phyloP scores from a whole-genome alignment of 1,140 invertebrate genomes.

The Apis cerana region DNA sequence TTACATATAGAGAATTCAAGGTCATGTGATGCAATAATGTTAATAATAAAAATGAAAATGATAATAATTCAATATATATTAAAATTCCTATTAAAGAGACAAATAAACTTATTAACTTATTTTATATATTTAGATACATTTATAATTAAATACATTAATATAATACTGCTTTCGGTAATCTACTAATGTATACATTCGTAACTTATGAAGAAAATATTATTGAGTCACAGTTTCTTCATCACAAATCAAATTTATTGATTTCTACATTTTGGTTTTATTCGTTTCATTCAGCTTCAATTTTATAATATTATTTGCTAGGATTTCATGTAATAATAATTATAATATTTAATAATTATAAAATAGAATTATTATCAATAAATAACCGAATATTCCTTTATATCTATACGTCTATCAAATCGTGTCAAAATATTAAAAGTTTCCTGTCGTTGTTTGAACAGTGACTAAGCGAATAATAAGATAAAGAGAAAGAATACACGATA shows the following conservation, averaged over 20 bases:
- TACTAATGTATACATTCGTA: background rate
- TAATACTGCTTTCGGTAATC: background rate
- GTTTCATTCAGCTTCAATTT: background rate
- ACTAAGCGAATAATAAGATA: constrained; percentile 34
- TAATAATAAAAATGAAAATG: background rate
- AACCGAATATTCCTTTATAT: background rate
- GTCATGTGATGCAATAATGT: background rate
- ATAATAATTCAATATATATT: background rate
- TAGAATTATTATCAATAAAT: background rate
- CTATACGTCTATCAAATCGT: background rate
- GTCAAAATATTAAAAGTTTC: background rate
- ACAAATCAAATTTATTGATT: background rate
- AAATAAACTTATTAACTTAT: background rate
- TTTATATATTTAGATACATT: no score
- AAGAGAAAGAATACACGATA: background rate
- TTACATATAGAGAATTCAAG: background rate
- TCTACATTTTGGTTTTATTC: background rate
- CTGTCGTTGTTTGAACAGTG: constrained; percentile 10
- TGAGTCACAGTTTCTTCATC: background rate
- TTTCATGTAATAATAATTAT: background rate
- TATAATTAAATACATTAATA: background rate
- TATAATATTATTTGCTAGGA: background rate
- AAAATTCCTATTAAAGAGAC: background rate
- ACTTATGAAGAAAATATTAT: constrained; percentile 6
- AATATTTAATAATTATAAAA: background rate